These are phyloP conservation scores for Mandrillus leucophaeus DNA, from an alignment of 2,113 vertebrate genomes.

Conservation along the genomic window DNA sequence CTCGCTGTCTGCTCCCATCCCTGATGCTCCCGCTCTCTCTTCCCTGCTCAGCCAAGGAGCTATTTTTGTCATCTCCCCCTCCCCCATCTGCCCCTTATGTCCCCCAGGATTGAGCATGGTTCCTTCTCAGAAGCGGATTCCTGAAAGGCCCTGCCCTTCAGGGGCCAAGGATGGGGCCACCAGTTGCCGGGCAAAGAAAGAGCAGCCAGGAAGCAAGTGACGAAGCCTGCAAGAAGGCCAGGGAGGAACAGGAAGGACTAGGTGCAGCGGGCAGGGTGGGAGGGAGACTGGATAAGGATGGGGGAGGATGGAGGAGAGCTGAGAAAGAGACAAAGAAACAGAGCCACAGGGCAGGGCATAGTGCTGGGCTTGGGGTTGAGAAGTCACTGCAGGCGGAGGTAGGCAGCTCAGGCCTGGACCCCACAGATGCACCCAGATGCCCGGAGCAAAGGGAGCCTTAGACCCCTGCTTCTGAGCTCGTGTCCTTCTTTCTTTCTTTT, in stretches of 20 bases:
- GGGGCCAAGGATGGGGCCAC: background rate
- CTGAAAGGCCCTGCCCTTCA: background rate
- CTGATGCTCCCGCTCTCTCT: too few relatives aligned
- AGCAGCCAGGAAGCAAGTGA: background rate
- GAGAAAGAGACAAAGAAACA: background rate
- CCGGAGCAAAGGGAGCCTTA: background rate
- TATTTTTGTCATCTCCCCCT: background rate
- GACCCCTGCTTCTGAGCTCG: background rate
- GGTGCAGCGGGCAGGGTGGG: rapidly evolving
- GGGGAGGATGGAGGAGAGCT: background rate
- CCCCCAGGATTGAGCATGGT: background rate
- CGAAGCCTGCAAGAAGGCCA: background rate
- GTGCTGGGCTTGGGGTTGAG: background rate
- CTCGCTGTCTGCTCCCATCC: background rate
- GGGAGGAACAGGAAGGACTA: background rate
- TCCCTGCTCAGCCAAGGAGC: background rate
- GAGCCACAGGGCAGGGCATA: background rate
- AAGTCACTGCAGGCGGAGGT: background rate
- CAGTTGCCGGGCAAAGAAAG: background rate
- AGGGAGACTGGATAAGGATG: background rate
- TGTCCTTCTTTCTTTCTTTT: too few relatives aligned
- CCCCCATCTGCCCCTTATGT: background rate
- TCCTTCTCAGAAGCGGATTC: background rate
- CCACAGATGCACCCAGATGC: background rate
- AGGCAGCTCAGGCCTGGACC: background rate